Evolutionary conservation across 2,113 vertebrate species (phyloP).

Genomic region (Etheostoma spectabile): DNA sequence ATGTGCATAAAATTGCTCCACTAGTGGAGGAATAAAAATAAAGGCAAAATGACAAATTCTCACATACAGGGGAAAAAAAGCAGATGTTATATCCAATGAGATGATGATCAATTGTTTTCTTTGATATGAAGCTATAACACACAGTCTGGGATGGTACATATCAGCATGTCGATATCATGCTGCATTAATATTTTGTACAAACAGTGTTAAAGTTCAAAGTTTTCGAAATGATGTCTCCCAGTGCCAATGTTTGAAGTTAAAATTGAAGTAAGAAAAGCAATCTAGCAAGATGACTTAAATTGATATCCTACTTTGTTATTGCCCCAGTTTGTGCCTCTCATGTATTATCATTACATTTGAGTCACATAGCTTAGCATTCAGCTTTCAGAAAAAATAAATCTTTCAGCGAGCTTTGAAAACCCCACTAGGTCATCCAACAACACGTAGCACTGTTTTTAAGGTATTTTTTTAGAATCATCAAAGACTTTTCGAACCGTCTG

Average conservation of each 20-base stretch:
- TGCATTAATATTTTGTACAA: not conserved
- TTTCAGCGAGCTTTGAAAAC: not conserved
- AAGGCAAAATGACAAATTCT: slow-evolving; percentile 18
- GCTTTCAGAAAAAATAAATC: slow-evolving; percentile 5
- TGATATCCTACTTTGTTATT: not conserved
- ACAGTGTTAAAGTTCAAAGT: not conserved
- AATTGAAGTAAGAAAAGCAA: not conserved
- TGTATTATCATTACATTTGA: not conserved
- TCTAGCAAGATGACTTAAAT: not conserved
- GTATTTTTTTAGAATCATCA: slow-evolving; percentile 6
- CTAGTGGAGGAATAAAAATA: slow-evolving; percentile 12
- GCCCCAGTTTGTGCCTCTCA: not conserved
- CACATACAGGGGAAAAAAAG: not conserved
- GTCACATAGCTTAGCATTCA: not conserved
- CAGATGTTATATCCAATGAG: not conserved
- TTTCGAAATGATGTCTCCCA: not conserved
- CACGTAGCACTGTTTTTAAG: not conserved
- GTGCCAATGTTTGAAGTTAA: not conserved
- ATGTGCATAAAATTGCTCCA: slow-evolving; percentile 12
- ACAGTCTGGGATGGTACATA: not conserved
- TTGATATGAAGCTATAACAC: not conserved
- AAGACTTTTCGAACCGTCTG: not conserved
- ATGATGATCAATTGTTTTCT: not conserved
- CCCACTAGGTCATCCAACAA: not conserved
- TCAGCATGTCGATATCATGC: not conserved